Conservation (phyloP, 2,797 vertebrate species). For the Hyperoplus lanceolatus region DNA sequence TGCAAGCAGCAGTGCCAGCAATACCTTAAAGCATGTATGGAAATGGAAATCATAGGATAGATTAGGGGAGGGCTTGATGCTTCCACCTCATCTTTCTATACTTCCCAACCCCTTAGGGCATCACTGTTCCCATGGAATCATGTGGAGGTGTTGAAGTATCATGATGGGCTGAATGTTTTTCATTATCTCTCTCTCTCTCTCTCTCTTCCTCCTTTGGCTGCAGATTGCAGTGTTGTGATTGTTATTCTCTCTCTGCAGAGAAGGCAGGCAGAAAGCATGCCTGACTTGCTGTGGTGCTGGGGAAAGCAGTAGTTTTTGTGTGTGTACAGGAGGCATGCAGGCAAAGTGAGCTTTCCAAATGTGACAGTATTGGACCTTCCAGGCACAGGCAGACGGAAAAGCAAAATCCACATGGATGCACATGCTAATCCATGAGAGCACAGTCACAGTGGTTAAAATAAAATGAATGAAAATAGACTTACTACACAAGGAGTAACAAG, state of each 20-base stretch:
- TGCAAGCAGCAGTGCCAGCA: constrained; percentile 20
- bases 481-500: constrained; percentile 3
- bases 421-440: constrained; percentile 39
- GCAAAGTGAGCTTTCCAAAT: constrained; percentile 61
- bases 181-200: neutral
- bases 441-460: constrained; percentile 12
- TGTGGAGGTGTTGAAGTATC: constrained; percentile 55
- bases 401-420: constrained; percentile 55
- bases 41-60: constrained; percentile 31
- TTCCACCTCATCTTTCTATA: constrained; percentile 47
- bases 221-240: constrained; percentile 37
- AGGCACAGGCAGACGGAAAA: constrained; percentile 56
- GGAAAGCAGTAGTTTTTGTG: constrained; percentile 36
- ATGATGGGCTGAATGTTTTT: constrained; percentile 41
- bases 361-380: constrained; percentile 68
- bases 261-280: constrained; percentile 48
- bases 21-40: constrained; percentile 40
- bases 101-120: constrained; percentile 56
- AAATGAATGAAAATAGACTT: neutral
- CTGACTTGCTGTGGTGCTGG: constrained; percentile 48
- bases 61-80: constrained; percentile 27
- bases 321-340: constrained; percentile 48
- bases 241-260: constrained; percentile 42
- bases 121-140: constrained; percentile 55
- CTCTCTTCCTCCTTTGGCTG: constrained; percentile 26